These are phyloP conservation scores for Eristalinus aeneus DNA, from an alignment of 2,888 invertebrate genomes.

Conservation along the genomic window DNA sequence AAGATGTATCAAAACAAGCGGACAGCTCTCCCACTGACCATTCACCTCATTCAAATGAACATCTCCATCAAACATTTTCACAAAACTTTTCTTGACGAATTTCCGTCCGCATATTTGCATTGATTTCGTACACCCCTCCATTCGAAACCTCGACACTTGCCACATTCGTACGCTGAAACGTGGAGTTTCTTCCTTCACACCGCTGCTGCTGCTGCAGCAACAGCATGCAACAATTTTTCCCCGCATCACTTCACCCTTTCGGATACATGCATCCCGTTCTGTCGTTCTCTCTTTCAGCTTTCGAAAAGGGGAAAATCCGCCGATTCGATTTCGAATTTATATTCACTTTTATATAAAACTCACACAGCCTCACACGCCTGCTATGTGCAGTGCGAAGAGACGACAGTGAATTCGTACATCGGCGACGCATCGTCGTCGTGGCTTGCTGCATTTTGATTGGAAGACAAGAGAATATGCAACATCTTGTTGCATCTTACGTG, in stretches of 20 bases:
- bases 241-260: neutral
- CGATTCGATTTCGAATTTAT: conserved; percentile 56
- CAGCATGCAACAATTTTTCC: conserved; percentile 39
- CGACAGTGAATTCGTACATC: conserved; percentile 36
- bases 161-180: neutral
- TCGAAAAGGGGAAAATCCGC: conserved; percentile 22
- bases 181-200: neutral
- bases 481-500: conserved; percentile 31
- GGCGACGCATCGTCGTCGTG: neutral
- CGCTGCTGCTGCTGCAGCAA: conserved; percentile 9
- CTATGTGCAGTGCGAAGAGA: neutral
- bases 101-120: neutral
- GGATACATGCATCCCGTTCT: neutral
- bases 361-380: neutral
- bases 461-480: conserved; percentile 32
- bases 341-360: conserved; percentile 32
- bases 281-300: neutral
- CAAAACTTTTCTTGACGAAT: neutral
- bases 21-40: neutral
- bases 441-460: conserved; percentile 53
- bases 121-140: neutral
- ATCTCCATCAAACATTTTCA: neutral
- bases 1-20: neutral
- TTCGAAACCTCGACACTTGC: neutral
- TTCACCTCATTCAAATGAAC: neutral